Evolutionary conservation across 2,797 vertebrate species (phyloP).

Genomic region (Hydrocynus forskahlii): DNA sequence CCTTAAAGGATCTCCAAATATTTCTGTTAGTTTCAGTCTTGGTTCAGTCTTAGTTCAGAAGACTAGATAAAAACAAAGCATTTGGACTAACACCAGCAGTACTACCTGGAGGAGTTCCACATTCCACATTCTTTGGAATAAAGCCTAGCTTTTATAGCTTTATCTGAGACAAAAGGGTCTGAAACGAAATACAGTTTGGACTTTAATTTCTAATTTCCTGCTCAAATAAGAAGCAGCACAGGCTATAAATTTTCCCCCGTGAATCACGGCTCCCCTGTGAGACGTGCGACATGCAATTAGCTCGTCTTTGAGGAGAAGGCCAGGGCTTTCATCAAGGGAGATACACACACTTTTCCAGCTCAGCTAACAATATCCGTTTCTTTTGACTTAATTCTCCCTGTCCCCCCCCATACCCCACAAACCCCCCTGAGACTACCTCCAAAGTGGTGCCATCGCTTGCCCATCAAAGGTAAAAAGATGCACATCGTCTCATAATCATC

Average conservation of each 20-base stretch:
- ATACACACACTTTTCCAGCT: neutral
- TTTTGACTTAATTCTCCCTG: conserved; percentile 14
- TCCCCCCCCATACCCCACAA: neutral
- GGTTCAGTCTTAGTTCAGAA: too few relatives aligned
- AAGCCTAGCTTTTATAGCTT: neutral
- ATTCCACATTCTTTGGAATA: neutral
- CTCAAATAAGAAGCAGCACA: too few relatives aligned
- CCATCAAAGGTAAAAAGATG: neutral
- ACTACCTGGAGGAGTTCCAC: neutral
- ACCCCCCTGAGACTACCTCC: conserved; percentile 8
- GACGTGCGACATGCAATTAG: conserved; percentile 37
- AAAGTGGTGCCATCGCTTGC: conserved; percentile 1
- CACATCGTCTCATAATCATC: too few relatives aligned
- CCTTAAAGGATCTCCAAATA: too few relatives aligned
- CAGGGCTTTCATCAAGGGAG: conserved; percentile 24
- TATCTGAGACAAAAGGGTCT: neutral
- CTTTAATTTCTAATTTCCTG: neutral
- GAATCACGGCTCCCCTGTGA: neutral
- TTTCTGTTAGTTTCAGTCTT: too few relatives aligned
- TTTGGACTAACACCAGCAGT: neutral
- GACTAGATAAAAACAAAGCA: neutral
- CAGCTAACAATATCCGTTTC: neutral
- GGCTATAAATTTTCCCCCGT: conserved; percentile 1
- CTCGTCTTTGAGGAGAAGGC: conserved; percentile 1
- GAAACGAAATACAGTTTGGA: neutral